Evolutionary conservation across 2,113 vertebrate species (phyloP).

Genomic region (Tenrec ecaudatus): DNA sequence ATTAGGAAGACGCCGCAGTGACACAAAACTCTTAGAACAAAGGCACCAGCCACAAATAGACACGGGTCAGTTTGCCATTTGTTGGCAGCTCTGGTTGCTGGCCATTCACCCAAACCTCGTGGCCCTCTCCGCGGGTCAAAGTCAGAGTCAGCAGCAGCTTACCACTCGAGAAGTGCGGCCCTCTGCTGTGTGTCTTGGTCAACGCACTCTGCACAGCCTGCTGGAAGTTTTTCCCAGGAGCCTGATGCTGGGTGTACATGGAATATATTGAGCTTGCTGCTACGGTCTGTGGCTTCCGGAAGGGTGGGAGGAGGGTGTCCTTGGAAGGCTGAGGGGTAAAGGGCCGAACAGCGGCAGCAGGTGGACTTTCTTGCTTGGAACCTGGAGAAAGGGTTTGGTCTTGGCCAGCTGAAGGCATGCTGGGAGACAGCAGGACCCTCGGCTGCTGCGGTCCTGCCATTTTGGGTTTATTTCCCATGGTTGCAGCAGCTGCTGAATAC

Average conservation of each 20-base stretch:
- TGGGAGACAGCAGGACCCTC: slow-evolving; percentile 77
- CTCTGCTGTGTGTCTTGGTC: slow-evolving; percentile 88
- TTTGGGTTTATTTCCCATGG: slow-evolving; percentile 90
- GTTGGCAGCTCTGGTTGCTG: fast-evolving
- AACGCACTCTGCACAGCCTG: slow-evolving; percentile 89
- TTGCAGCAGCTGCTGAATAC: slow-evolving; percentile 82
- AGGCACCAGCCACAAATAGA: neutral
- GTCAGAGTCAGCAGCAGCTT: slow-evolving; percentile 55
- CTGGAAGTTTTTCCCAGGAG: slow-evolving; percentile 91
- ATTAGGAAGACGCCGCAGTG: neutral
- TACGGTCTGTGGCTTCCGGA: slow-evolving; percentile 93
- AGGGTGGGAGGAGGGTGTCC: slow-evolving; percentile 86
- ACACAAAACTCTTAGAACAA: neutral
- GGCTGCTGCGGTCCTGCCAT: slow-evolving; percentile 84
- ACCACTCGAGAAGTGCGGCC: slow-evolving; percentile 93
- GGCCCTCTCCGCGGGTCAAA: neutral
- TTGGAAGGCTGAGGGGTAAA: slow-evolving; percentile 96
- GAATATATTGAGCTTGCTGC: slow-evolving; percentile 97
- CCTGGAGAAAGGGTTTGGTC: slow-evolving; percentile 91
- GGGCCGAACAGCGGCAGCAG: slow-evolving; percentile 94
- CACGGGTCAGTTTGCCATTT: neutral
- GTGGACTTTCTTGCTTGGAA: slow-evolving; percentile 94
- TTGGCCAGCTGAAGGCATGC: slow-evolving; percentile 82
- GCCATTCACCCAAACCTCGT: neutral
- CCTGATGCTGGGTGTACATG: slow-evolving; percentile 96